phyloP scores from a whole-genome alignment of 2,888 invertebrate genomes.

The Eristalinus sepulchralis region DNA sequence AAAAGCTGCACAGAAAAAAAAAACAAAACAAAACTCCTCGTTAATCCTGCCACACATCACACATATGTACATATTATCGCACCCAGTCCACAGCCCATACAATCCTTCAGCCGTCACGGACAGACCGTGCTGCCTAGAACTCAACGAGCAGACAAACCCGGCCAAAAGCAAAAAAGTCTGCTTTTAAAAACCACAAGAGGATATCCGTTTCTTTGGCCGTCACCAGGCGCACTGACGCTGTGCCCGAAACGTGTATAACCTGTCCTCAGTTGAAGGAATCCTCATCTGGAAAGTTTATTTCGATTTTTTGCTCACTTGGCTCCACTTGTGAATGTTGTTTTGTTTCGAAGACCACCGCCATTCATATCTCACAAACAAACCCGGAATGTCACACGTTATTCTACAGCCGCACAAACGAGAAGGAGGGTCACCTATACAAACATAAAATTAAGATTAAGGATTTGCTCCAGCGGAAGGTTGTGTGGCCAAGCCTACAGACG shows the following conservation, averaged over 20 bases:
- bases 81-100: background rate
- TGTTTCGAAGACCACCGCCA: background rate
- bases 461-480: conserved; percentile 27
- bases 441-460: conserved; percentile 61
- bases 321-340: background rate
- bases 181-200: background rate
- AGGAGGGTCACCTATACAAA: background rate
- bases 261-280: conserved; percentile 30
- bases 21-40: background rate
- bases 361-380: conserved; percentile 45
- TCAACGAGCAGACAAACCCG: background rate
- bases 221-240: background rate
- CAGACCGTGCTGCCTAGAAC: background rate
- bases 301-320: background rate
- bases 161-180: background rate
- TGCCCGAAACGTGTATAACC: background rate
- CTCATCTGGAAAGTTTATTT: conserved; percentile 33
- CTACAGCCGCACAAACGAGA: background rate
- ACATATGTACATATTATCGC: background rate
- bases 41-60: background rate
- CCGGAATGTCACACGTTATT: conserved; percentile 40
- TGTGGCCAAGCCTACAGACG: conserved; percentile 13
- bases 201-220: background rate
- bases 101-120: background rate
- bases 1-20: background rate